Evolutionary conservation across 1,140 invertebrate genomes (phyloP), one percentile per base, ranked within the genome.

Genomic region (Dolichoris vasculosae): DNA sequence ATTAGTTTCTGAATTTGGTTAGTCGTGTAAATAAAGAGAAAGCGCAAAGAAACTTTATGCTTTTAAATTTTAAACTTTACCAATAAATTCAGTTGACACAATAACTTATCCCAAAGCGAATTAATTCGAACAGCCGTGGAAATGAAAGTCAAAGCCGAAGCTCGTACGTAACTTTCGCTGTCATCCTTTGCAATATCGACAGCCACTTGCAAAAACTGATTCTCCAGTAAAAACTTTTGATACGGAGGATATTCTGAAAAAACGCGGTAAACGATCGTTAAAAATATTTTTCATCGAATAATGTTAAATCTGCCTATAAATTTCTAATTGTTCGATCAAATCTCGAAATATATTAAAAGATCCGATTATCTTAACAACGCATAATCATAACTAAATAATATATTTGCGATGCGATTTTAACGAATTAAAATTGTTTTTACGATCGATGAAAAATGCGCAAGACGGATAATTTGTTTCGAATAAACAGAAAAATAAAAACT

Each of bases 231-330:
- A 87, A 96, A 94, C 59, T 95, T 94, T 92, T 96, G 96, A 90
- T 96, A 96, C 40, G 96, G 95, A n/a, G 96, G 96, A 91, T 96
- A 97, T 92, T 96, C 96, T 96, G 89, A 30, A 87, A 90, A 78
- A 55, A 69, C 6, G 63, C 20, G 35, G 30, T 46, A 59, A 48
- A 4, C 26, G 55, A n/a, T n/a, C n/a, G n/a, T n/a, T n/a, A n/a
- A n/a, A n/a, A n/a, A n/a, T n/a, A n/a, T n/a, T n/a, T n/a, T n/a
- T n/a, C n/a, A n/a, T n/a, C n/a, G n/a, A n/a, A n/a, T n/a, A n/a
- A n/a, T n/a, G n/a, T n/a, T n/a, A n/a, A n/a, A n/a, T n/a, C n/a
- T n/a, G n/a, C n/a, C n/a, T n/a, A n/a, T n/a, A n/a, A n/a, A n/a
- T n/a, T n/a, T n/a, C n/a, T n/a, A n/a, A n/a, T n/a, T n/a, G n/a